Conservation (phyloP, 2,888 invertebrate genomes). For the Hylaea fasciaria region DNA sequence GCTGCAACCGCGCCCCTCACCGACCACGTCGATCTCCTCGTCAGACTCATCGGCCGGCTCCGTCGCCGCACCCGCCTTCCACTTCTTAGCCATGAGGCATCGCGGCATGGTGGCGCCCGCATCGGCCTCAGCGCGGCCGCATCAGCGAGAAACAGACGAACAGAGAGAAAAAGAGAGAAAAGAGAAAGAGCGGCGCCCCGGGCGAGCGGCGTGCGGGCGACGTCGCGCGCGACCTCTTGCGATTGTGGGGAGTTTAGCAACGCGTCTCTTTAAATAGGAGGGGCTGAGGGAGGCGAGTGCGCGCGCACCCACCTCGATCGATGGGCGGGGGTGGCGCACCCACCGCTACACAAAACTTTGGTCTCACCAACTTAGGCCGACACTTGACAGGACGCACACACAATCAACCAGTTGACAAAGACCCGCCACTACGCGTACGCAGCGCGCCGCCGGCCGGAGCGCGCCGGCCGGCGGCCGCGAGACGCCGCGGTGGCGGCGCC, state of each 20-base stretch:
- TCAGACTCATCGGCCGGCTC: conserved; percentile 87
- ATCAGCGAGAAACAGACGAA: conserved; percentile 82
- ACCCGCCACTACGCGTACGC: conserved; percentile 41
- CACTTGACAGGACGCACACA: conserved; percentile 64
- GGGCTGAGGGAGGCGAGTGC: conserved; percentile 59
- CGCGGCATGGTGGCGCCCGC: conserved; percentile 92
- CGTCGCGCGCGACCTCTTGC: conserved; percentile 84
- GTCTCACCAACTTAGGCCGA: conserved; percentile 70
- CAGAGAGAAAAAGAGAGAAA: conserved; percentile 81
- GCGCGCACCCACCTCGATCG: conserved; percentile 79
- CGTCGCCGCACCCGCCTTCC: conserved; percentile 89
- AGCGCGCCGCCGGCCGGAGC: conserved; percentile 33
- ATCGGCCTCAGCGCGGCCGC: conserved; percentile 83
- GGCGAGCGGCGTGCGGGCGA: conserved; percentile 80
- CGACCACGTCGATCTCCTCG: conserved; percentile 95
- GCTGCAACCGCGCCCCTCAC: conserved; percentile 87
- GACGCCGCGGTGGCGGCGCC: not conserved
- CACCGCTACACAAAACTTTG: conserved; percentile 67
- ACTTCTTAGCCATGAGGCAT: conserved; percentile 98
- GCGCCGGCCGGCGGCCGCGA: conserved; percentile 3
- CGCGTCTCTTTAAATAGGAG: conserved; percentile 78
- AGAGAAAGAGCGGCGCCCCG: conserved; percentile 84
- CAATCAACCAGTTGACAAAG: conserved; percentile 75
- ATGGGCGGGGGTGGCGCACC: conserved; percentile 59
- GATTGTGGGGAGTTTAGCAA: conserved; percentile 80